Evolutionary conservation across 2,888 invertebrate species (phyloP).

Genomic region (Xestia sexstrigata): DNA sequence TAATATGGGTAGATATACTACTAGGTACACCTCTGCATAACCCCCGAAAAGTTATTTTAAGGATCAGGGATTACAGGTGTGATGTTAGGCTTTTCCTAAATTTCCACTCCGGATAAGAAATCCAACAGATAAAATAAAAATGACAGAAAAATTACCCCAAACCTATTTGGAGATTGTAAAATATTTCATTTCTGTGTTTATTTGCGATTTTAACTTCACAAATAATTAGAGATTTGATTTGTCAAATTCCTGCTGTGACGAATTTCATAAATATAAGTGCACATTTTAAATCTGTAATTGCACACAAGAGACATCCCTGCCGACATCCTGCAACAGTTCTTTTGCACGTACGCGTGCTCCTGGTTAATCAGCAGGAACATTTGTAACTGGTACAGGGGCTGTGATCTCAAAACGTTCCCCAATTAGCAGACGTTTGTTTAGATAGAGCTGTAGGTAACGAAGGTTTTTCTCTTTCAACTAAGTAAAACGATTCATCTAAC

Average conservation of each 20-base stretch:
- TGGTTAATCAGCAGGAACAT: slow-evolving; percentile 29
- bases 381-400: slow-evolving; percentile 23
- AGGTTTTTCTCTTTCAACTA: slow-evolving; percentile 18
- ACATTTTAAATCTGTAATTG: not conserved
- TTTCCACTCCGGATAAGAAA: not conserved
- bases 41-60: no score
- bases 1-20: not conserved
- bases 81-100: not conserved
- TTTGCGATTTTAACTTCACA: no score
- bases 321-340: not conserved
- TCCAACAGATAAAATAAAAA: not conserved
- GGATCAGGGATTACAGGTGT: not conserved
- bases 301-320: not conserved
- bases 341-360: slow-evolving; percentile 17
- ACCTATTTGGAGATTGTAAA: not conserved
- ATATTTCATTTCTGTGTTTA: not conserved
- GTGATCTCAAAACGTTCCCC: slow-evolving; percentile 28
- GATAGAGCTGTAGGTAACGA: not conserved
- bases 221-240: not conserved
- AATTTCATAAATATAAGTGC: no score
- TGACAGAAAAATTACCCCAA: not conserved
- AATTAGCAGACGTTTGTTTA: slow-evolving; percentile 14
- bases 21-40: not conserved
- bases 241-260: not conserved
- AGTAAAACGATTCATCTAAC: not conserved